Conservation (phyloP, 2,113 vertebrate species). For the Emberiza fucata region DNA sequence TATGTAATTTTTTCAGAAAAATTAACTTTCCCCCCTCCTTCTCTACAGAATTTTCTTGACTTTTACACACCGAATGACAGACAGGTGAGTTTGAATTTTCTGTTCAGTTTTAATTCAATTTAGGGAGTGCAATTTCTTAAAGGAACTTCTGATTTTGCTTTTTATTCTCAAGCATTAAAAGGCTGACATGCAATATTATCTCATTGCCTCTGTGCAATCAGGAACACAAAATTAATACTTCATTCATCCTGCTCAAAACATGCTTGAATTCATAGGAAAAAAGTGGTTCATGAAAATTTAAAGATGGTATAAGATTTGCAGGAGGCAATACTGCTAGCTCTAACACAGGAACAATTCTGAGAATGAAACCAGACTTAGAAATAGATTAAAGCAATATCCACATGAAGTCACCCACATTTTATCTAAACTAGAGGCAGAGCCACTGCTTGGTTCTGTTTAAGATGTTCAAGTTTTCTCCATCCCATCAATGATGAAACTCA, state of each 20-base stretch:
- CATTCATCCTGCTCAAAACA: neutral
- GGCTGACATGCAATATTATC: neutral
- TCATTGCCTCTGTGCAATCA: neutral
- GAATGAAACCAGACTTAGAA: neutral
- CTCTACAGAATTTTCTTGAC: constrained; percentile 14
- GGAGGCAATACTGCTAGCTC: neutral
- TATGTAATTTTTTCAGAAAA: neutral
- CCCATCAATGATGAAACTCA: neutral
- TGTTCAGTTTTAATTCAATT: neutral
- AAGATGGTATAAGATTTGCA: neutral
- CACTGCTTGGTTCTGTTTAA: neutral
- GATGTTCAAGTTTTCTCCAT: neutral
- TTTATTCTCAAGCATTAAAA: neutral
- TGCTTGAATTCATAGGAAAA: neutral
- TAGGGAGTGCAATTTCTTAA: neutral
- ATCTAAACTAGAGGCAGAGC: neutral
- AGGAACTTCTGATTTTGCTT: neutral
- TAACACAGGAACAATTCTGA: neutral
- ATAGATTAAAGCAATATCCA: neutral
- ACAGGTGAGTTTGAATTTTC: constrained; percentile 14
- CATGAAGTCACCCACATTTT: neutral
- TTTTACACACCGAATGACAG: constrained; percentile 39
- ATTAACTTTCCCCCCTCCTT: neutral
- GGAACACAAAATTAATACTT: neutral
- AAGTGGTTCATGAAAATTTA: neutral